phyloP scores from a whole-genome alignment of 2,113 vertebrate genomes.

The Cyprinus carpio region DNA sequence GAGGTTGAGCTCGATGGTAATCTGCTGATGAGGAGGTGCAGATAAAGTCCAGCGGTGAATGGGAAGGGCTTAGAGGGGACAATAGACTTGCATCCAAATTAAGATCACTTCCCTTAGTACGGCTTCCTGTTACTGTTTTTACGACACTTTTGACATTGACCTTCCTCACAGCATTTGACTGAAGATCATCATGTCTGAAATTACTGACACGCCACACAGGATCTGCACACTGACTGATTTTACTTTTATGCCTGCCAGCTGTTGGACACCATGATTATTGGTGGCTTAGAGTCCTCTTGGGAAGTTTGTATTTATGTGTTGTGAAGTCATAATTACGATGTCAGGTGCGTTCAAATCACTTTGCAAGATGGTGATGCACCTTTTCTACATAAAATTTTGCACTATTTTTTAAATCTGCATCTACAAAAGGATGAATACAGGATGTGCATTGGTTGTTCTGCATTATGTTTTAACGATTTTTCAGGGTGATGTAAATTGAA shows the following conservation, averaged over 20 bases:
- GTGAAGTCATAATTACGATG: neutral
- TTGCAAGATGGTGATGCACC: neutral
- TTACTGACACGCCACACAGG: neutral
- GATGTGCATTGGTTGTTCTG: no score
- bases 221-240: neutral
- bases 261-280: neutral
- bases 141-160: constrained; percentile 51
- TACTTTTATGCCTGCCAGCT: neutral
- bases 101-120: constrained; percentile 50
- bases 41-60: constrained; percentile 43
- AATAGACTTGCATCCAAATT: constrained; percentile 60
- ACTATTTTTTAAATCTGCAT: neutral
- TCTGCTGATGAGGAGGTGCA: constrained; percentile 52
- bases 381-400: neutral
- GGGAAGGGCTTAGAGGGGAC: constrained; percentile 48
- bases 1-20: constrained; percentile 46
- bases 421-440: neutral
- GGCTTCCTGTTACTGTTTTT: constrained; percentile 54
- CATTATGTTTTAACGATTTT: no score
- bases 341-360: neutral
- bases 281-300: neutral
- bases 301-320: neutral
- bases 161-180: constrained; percentile 50
- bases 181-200: constrained; percentile 9
- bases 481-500: no score